A percentile compares a stretch with the other conserved stretches of the same genome.
These are phyloP conservation scores for Umimayanthus chanpuru DNA, from an alignment of 92 coral and sea anemone species.

Conservation along the genomic window DNA sequence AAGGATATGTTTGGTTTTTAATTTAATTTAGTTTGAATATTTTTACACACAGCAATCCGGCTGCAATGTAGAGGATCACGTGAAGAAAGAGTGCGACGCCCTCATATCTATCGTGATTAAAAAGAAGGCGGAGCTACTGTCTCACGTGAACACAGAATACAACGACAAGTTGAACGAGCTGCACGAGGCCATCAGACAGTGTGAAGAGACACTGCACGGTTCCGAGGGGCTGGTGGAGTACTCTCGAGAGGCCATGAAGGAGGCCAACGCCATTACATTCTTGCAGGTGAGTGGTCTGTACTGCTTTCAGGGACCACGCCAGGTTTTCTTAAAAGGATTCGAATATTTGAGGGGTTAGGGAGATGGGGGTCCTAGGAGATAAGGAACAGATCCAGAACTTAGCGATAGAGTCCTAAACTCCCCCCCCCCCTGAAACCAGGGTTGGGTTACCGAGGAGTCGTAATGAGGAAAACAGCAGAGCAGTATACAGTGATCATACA, in stretches of 20 bases:
- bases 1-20: background rate
- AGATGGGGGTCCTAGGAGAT: too few relatives aligned
- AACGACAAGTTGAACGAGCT: slow-evolving; percentile 74
- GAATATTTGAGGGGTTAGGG: background rate
- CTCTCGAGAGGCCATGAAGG: slow-evolving; percentile 86
- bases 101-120: slow-evolving; percentile 73
- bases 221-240: slow-evolving; percentile 86
- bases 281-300: slow-evolving; percentile 58
- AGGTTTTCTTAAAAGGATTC: background rate
- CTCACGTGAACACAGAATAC: slow-evolving; percentile 74
- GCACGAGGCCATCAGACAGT: slow-evolving; percentile 65
- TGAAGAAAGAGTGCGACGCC: slow-evolving; percentile 80
- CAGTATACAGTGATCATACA: too few relatives aligned
- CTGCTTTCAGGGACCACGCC: background rate
- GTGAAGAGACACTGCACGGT: slow-evolving; percentile 75
- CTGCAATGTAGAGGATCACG: slow-evolving; percentile 82
- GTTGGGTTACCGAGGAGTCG: too few relatives aligned
- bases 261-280: slow-evolving; percentile 71
- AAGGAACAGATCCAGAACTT: too few relatives aligned
- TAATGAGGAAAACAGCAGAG: too few relatives aligned
- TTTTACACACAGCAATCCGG: slow-evolving; percentile 74
- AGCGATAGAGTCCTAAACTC: too few relatives aligned
- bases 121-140: slow-evolving; percentile 77
- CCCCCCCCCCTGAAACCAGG: too few relatives aligned
- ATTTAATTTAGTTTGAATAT: background rate